Evolutionary conservation across 2,888 invertebrate genomes (phyloP), one percentile per base, ranked within the genome.

Genomic region (Orthosia gothica): DNA sequence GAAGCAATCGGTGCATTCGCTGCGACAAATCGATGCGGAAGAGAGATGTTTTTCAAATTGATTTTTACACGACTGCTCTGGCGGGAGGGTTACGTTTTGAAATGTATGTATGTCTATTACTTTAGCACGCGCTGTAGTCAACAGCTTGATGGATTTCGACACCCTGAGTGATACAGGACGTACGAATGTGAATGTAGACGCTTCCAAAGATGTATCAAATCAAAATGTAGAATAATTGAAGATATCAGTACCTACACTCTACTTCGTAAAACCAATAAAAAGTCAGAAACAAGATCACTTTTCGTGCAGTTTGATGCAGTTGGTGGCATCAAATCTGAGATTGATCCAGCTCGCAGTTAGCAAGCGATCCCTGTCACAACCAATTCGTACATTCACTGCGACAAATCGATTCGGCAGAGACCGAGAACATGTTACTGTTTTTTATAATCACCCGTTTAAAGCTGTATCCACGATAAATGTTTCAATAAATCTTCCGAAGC

Each of bases 401-500:
- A 85, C 85, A 76, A 79, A 81, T 76, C 78, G 73, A 20, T 71
- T 62, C 78, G 50, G 55, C 70, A 70, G 70, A 79, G 50, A 77
- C 47, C 70, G 58, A 73, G 67, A 75, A 62, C 78, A n/a, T 71
- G 70, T 72, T 81, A 72, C 75, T 50, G 58, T 70, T 73, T 77
- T 78, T 85, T 79, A 76, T 85, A 76, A 82, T 72, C 74, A 69
- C 71, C n/a, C 81, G 50, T 79, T 79, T 79, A 74, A 63, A 67
- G 74, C 69, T 69, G 79, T 71, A 49, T 67, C 55, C 65, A 70
- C 68, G 83, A 85, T 76, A 75, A 81, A 85, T 81, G 81, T 79
- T 83, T 85, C 71, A 75, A 83, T 85, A 83, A 83, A 85, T 85
- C 85, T 80, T 74, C 55, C 52, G 70, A 65, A 69, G 66, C 75